phyloP scores from a whole-genome alignment of 2,113 vertebrate genomes.

The Sakesphorus luctuosus region DNA sequence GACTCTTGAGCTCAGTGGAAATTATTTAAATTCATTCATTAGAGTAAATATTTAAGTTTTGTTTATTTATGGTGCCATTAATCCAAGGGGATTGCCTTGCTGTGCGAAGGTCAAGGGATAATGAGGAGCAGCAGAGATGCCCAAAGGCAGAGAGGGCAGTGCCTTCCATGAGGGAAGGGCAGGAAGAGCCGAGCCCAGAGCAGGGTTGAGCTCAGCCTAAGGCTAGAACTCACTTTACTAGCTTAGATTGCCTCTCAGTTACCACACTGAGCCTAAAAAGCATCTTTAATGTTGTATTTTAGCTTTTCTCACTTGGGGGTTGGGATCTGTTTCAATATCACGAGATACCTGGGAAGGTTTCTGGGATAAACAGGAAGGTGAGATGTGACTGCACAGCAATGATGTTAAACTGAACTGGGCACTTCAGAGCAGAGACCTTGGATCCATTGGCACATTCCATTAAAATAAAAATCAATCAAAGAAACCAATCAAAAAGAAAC shows the following conservation, averaged over 20 bases:
- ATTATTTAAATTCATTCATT: background rate
- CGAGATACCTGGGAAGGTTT: background rate
- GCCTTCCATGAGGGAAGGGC: background rate
- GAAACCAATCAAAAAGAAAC: background rate
- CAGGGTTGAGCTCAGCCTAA: no score
- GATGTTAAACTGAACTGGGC: background rate
- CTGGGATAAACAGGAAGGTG: background rate
- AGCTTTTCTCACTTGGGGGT: background rate
- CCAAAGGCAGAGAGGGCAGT: background rate
- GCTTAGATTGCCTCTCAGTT: background rate
- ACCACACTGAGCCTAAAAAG: background rate
- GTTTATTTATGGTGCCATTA: background rate
- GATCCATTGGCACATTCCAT: no score
- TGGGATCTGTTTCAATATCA: background rate
- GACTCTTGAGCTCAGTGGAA: background rate
- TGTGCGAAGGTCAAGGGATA: background rate
- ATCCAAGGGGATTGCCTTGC: background rate
- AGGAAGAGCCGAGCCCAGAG: no score
- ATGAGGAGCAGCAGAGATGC: background rate
- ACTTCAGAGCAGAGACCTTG: no score
- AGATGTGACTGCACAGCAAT: background rate
- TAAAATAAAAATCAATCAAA: background rate
- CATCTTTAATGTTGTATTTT: background rate
- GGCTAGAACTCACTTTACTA: no score
- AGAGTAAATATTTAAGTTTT: background rate